phyloP scores from a whole-genome alignment of 2,797 vertebrate species.

The Acomys russatus region DNA sequence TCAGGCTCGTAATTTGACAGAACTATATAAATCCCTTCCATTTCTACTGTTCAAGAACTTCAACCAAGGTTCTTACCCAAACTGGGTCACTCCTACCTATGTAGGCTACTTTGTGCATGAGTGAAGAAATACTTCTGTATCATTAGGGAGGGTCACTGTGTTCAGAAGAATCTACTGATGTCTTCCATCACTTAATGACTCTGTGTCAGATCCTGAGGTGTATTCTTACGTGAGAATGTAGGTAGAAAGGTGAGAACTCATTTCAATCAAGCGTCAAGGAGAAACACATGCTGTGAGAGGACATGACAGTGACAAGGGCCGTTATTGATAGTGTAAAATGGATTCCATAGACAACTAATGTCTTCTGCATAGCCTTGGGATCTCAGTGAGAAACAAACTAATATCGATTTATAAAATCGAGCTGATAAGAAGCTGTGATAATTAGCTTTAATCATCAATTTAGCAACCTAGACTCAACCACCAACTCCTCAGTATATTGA shows the following conservation, averaged over 20 bases:
- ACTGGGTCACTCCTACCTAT: background rate
- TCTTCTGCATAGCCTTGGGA: background rate
- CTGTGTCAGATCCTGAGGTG: constrained; percentile 21
- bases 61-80: background rate
- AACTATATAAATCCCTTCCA: background rate
- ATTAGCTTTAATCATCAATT: background rate
- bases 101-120: background rate
- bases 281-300: constrained; percentile 7
- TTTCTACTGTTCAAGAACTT: background rate
- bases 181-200: constrained; percentile 13
- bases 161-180: constrained; percentile 32
- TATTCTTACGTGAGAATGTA: constrained; percentile 2
- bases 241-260: background rate
- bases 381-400: constrained; percentile 18
- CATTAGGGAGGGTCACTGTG: background rate
- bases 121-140: background rate
- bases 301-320: background rate
- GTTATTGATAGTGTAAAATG: constrained; percentile 9
- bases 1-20: background rate
- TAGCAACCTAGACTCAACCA: background rate
- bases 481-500: background rate
- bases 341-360: background rate
- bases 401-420: background rate
- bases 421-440: background rate
- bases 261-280: constrained; percentile 35